Evolutionary conservation across 2,797 vertebrate genomes (phyloP), one percentile per base, ranked within the genome.

Genomic region (Cetoscarus ocellatus): DNA sequence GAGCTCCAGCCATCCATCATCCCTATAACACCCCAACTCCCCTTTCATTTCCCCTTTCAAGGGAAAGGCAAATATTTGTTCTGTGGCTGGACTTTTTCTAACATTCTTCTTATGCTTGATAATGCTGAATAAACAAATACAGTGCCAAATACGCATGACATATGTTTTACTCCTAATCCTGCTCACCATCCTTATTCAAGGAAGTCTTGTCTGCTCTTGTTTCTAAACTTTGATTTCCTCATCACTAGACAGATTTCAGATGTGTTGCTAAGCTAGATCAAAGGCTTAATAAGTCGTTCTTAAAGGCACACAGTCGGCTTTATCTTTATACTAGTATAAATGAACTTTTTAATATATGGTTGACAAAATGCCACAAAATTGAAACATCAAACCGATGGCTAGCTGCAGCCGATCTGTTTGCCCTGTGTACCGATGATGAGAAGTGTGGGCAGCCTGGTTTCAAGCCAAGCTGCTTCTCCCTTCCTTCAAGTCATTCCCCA

Each of bases 31-130:
- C 11, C 50, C 27, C 19, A 2, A 27, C 63, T 55, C 69, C 39
- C 8, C 35, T 51, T 53, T 42, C 12, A 63, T 75, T 66, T 27
- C 27, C 27, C 27, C 27, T 27, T 27, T 51, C 63, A 51, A 9
- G 14, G 1, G 48, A 64, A 64, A 11, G 14, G n/a, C 8, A n/a
- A 8, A 17, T 13, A 42, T 10, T 42, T 3, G 8, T 9, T 8
- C 9, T 27, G 38, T 65, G 7, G 9, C 15, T 45, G 0, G 1
- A 40, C 2, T 44, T 0, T 13, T 8, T 15, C 9, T 12, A 39
- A 8, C 3, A 54, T 17, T 3, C 27, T 1, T 42, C 15, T 3
- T 3, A 27, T 50, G 14, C 27, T 19, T 0, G 35, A 51, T 67
- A 18, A 19, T 35, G 11, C 34, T 3, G 13, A 9, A 27, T 14